A percentile compares a stretch with the other conserved stretches of the same genome.
Conservation (phyloP, 2,113 vertebrate species). For the Montifringilla adamsi region DNA sequence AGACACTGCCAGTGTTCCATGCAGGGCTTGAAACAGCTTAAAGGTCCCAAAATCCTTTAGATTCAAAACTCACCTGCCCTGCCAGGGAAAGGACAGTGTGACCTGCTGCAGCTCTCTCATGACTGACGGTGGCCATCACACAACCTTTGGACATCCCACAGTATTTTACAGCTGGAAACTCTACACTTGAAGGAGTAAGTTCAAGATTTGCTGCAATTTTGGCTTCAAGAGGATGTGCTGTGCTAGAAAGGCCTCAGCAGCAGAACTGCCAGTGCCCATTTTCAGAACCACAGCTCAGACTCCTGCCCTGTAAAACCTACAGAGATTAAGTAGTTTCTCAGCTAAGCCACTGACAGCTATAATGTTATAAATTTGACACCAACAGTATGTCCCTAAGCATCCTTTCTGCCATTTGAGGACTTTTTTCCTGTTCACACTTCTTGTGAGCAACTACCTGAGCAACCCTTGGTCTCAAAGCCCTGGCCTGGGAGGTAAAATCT, state of each 20-base stretch:
- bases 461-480: neutral
- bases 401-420: neutral
- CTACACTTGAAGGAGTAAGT: neutral
- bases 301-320: neutral
- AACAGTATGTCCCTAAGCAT: neutral
- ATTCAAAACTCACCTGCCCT: neutral
- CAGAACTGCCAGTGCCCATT: neutral
- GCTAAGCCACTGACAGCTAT: neutral
- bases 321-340: neutral
- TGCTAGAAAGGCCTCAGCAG: neutral
- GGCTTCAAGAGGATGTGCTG: neutral
- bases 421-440: neutral
- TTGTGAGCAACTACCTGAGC: neutral
- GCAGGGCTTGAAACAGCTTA: neutral
- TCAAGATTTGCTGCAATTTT: neutral
- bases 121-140: neutral
- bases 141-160: neutral
- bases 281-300: neutral
- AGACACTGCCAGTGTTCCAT: neutral
- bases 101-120: neutral
- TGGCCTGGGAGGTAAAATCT: neutral
- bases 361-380: neutral
- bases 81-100: rapidly evolving
- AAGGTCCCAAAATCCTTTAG: neutral
- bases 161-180: neutral